These are phyloP conservation scores for Graphium colonna DNA, from an alignment of 2,888 invertebrate genomes.

Conservation along the genomic window DNA sequence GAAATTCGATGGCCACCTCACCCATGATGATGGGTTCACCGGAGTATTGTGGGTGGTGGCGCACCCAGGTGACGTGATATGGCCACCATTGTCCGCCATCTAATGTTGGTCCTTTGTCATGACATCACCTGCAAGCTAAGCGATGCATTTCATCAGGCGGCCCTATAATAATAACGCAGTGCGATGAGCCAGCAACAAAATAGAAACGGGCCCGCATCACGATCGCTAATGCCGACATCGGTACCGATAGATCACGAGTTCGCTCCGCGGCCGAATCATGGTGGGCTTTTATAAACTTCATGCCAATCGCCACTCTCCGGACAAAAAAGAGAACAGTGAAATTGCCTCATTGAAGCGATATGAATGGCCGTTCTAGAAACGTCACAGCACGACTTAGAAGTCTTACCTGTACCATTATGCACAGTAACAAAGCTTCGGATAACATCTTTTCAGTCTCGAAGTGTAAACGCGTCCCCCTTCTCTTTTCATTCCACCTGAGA, in stretches of 20 bases:
- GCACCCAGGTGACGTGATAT: slow-evolving; percentile 55
- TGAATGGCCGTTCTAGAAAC: slow-evolving; percentile 36
- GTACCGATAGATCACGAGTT: slow-evolving; percentile 22
- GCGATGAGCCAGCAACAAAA: slow-evolving; percentile 33
- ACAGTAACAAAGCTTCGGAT: slow-evolving; percentile 33
- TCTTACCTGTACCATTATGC: slow-evolving; percentile 41
- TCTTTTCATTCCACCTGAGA: slow-evolving; percentile 33
- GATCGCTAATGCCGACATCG: slow-evolving; percentile 11
- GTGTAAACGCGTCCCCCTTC: slow-evolving; percentile 26
- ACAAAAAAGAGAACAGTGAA: slow-evolving; percentile 26
- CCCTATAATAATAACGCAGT: slow-evolving; percentile 38
- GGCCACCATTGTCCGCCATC: slow-evolving; percentile 52
- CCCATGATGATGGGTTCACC: slow-evolving; percentile 30
- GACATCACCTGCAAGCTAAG: slow-evolving; percentile 48
- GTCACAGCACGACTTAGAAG: slow-evolving; percentile 38
- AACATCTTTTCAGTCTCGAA: slow-evolving; percentile 30
- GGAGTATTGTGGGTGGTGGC: slow-evolving; percentile 44
- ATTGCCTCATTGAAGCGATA: slow-evolving; percentile 28
- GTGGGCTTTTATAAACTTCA: slow-evolving; percentile 21
- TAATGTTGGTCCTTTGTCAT: slow-evolving; percentile 46
- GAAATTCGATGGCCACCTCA: slow-evolving; percentile 19
- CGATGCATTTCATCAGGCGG: slow-evolving; percentile 44
- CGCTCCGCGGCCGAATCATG: slow-evolving; percentile 14
- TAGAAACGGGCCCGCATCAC: slow-evolving; percentile 21
- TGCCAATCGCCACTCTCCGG: slow-evolving; percentile 20